Conservation (phyloP, 1,140 invertebrate species). For the Macrosteles quadrilineatus region DNA sequence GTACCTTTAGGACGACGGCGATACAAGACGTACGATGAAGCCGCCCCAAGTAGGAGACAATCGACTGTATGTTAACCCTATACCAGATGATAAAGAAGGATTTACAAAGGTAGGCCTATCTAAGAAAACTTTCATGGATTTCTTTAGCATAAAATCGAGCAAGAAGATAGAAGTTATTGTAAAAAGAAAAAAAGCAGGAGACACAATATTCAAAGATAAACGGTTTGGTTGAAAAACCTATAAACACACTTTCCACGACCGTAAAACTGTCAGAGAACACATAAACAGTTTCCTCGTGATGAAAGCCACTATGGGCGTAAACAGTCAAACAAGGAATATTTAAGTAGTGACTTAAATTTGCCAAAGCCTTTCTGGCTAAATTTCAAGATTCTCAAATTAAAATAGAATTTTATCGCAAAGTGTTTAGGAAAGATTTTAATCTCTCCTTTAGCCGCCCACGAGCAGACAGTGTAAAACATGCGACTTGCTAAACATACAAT, state of each 20-base stretch:
- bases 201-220: not conserved
- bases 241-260: not conserved
- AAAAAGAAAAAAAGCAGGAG: conserved; percentile 2
- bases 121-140: conserved; percentile 19
- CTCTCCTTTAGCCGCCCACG: no score
- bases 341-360: not conserved
- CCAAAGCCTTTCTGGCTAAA: not conserved
- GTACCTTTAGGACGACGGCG: not conserved
- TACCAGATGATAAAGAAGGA: not conserved
- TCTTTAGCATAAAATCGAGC: conserved; percentile 4
- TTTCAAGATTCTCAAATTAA: no score
- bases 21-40: no score
- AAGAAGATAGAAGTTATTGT: conserved; percentile 11
- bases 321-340: not conserved
- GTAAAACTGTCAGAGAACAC: conserved; percentile 5
- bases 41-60: no score
- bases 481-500: no score
- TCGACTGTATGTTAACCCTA: conserved; percentile 1
- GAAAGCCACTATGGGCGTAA: conserved; percentile 20
- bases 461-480: conserved; percentile 14
- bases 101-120: conserved; percentile 6
- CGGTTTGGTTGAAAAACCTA: not conserved
- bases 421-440: no score
- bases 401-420: no score
- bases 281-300: conserved; percentile 6